Percentiles rank a stretch among this genome's conserved stretches.
phyloP scores from a whole-genome alignment of 2,113 vertebrate genomes.

The Mobula birostris region DNA sequence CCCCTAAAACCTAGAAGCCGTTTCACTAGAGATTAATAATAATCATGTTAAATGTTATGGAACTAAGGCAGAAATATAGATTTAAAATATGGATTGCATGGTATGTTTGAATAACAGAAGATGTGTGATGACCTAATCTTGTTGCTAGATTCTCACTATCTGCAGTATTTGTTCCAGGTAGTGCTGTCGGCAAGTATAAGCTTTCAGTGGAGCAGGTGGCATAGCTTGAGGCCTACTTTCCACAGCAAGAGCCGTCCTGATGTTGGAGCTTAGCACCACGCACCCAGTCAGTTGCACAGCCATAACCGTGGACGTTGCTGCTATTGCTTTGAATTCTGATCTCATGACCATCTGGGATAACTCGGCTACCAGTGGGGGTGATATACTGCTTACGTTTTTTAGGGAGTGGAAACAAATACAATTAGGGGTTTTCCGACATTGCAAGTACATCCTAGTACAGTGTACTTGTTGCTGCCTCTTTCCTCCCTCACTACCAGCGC shows the following conservation, averaged over 20 bases:
- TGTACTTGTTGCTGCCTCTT: background rate
- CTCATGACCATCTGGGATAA: background rate
- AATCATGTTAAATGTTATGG: background rate
- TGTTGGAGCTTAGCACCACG: background rate
- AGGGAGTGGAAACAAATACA: background rate
- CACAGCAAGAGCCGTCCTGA: background rate
- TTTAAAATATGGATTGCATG: background rate
- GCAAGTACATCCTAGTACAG: background rate
- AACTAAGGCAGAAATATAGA: background rate
- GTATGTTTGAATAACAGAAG: background rate
- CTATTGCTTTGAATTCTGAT: background rate
- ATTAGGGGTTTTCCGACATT: background rate
- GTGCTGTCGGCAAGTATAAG: background rate
- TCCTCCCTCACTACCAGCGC: background rate
- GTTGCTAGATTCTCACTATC: background rate
- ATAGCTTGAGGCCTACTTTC: background rate
- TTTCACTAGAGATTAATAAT: background rate
- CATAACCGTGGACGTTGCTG: background rate
- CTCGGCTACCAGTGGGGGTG: background rate
- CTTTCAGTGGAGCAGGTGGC: background rate
- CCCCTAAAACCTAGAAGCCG: background rate
- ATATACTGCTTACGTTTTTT: background rate
- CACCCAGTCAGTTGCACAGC: background rate
- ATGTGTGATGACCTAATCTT: background rate
- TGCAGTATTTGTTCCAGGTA: background rate